Evolutionary conservation across 2,113 vertebrate species (phyloP).

Genomic region (Onychostoma macrolepis): DNA sequence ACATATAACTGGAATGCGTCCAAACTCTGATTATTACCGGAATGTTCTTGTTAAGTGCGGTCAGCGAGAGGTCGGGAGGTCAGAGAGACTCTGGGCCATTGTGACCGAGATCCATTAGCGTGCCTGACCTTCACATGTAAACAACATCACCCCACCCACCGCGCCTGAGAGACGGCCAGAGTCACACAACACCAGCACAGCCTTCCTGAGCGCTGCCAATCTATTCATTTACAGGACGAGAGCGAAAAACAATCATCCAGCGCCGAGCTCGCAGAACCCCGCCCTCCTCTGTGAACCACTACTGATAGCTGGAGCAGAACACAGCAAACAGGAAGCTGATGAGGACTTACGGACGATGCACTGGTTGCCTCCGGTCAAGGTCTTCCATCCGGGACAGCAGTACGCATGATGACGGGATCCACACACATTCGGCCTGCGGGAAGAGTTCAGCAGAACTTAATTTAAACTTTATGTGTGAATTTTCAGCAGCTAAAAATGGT

Average conservation of each 20-base stretch:
- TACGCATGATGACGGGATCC: conserved; percentile 93
- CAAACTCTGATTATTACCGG: neutral
- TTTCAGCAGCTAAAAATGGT: too few relatives aligned
- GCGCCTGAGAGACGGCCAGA: conserved; percentile 59
- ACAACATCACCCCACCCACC: conserved; percentile 71
- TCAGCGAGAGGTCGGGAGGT: conserved; percentile 12
- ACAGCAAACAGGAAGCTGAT: neutral
- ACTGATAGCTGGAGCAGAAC: neutral
- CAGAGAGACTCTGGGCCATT: neutral
- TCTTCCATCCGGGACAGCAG: conserved; percentile 99
- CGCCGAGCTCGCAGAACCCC: neutral
- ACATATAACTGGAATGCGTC: neutral
- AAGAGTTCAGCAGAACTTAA: conserved; percentile 26
- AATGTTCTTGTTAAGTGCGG: conserved; percentile 8
- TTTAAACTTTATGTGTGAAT: neutral
- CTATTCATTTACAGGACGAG: conserved; percentile 34
- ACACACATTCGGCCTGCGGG: conserved; percentile 92
- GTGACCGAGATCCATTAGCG: neutral
- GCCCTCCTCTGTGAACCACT: neutral
- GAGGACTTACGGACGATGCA: conserved; percentile 98
- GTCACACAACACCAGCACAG: conserved; percentile 60
- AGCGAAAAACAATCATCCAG: conserved; percentile 38
- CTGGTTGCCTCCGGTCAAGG: conserved; percentile 96
- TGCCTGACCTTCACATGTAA: conserved; percentile 70
- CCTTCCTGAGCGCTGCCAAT: conserved; percentile 57